phyloP scores from a whole-genome alignment of 2,797 vertebrate species.

The Malurus leucopterus region DNA sequence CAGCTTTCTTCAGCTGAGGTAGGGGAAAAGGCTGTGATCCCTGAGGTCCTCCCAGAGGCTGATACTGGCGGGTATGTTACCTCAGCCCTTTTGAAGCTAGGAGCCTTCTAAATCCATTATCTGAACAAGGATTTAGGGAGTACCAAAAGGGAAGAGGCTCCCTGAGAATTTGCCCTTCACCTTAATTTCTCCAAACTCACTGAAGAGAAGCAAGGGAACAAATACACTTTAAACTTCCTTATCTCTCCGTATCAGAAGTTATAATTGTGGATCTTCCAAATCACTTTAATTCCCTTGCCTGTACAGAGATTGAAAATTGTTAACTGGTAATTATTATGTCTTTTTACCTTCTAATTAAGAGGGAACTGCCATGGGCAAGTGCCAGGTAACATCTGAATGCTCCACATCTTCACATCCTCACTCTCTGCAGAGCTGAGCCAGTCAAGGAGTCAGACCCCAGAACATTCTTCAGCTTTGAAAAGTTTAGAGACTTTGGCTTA shows the following conservation, averaged over 20 bases:
- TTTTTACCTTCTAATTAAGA: conserved; percentile 63
- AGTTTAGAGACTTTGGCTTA: neutral
- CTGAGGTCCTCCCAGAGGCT: neutral
- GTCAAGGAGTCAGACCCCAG: neutral
- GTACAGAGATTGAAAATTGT: conserved; percentile 58
- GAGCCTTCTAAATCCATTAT: neutral
- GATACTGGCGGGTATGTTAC: neutral
- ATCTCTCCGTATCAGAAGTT: conserved; percentile 7
- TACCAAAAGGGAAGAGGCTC: neutral
- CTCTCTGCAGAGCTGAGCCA: neutral
- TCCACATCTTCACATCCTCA: neutral
- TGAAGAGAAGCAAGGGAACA: neutral
- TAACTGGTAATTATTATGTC: conserved; percentile 63
- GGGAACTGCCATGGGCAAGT: conserved; percentile 23
- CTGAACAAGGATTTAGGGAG: neutral
- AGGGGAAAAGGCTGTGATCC: neutral
- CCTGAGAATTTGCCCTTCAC: neutral
- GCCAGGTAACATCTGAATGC: neutral
- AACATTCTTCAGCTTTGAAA: neutral
- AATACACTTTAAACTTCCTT: neutral
- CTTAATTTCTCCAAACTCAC: neutral
- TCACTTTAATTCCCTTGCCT: conserved; percentile 48
- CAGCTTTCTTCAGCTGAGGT: neutral
- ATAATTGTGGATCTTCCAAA: conserved; percentile 49
- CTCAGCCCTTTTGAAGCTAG: neutral